These are phyloP conservation scores for Ibycter americanus DNA, from an alignment of 2,797 vertebrate species.

Conservation along the genomic window DNA sequence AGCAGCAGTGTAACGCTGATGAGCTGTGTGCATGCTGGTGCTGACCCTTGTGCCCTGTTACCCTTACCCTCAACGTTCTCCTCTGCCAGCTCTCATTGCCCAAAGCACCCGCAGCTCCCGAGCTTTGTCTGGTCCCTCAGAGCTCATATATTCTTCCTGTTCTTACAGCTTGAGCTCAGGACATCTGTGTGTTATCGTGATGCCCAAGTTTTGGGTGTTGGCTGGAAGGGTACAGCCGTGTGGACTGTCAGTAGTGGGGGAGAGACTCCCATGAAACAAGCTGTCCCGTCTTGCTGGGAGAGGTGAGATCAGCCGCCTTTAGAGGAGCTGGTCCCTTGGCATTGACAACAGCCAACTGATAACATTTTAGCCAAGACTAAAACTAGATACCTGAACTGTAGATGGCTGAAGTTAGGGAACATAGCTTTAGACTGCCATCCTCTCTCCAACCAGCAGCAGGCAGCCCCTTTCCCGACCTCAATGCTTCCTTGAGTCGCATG, in stretches of 20 bases:
- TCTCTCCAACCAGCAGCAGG: background rate
- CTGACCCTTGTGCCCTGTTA: background rate
- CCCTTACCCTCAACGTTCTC: background rate
- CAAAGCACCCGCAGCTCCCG: background rate
- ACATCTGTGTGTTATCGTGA: background rate
- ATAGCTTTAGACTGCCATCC: background rate
- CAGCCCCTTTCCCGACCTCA: background rate
- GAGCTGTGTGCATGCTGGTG: background rate
- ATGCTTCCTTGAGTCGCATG: rapidly evolving
- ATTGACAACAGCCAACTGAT: background rate
- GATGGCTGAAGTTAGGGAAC: background rate
- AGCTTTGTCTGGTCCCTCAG: background rate
- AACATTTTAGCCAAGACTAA: background rate
- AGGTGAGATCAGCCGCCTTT: background rate
- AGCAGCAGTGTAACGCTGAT: background rate
- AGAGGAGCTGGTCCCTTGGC: background rate
- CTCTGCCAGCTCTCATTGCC: background rate
- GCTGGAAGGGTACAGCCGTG: background rate
- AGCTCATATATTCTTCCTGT: background rate
- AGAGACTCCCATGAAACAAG: background rate
- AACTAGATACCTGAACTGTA: background rate
- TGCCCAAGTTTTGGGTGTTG: background rate
- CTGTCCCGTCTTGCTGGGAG: background rate
- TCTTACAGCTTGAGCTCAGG: background rate
- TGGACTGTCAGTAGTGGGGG: rapidly evolving